Base-by-base conservation (phyloP, 2,797 vertebrate genomes). In the Manis javanica region DNA sequence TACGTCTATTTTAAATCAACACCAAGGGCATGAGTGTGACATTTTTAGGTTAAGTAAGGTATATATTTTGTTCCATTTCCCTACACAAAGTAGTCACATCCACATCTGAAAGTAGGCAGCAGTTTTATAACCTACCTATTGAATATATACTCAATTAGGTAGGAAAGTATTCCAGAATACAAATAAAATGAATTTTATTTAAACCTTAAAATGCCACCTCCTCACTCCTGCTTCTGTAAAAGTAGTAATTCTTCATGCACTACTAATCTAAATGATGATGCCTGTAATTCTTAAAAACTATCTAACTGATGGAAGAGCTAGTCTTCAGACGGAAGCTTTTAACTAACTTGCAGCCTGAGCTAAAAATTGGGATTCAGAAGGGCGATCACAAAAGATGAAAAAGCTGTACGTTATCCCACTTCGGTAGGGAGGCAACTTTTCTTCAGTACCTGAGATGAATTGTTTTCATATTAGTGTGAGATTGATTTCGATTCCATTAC, bases 391-490 rank as follows among this genome's bases (percentile, higher is more conserved):
- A 10, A 59, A 19, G 51, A 23, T 5, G 14, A 66, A 16, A 21
- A 87, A 39, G 57, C 23, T 16, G 13, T 0, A 2, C 0, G 34
- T 16, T 2, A 24, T 3, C n/a, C 49, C 61, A 49, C 34, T 13
- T 16, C 23, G 3, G 29, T 0, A 5, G 26, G 64, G 61, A n/a
- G 16, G 29, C 64, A 29, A 31, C 12, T 24, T 72, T 29, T 34
- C 23, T 0, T 12, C 0, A 8, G 42, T 3, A n/a, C 46, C 34
- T 3, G 16, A 63, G 69, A 24, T 24, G 1, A 34, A 18, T 49
- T 5, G 19, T 19, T 19, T 4, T 23, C 53, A 0, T 0, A 4
- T n/a, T 21, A 16, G 23, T 4, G 11, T 6, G 66, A 53, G 4
- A 37, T 14, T 42, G 21, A 26, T 39, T 61, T 37, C 49, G 51